These are phyloP conservation scores for Setipinna tenuifilis DNA, from an alignment of 2,797 vertebrate genomes.

Conservation along the genomic window DNA sequence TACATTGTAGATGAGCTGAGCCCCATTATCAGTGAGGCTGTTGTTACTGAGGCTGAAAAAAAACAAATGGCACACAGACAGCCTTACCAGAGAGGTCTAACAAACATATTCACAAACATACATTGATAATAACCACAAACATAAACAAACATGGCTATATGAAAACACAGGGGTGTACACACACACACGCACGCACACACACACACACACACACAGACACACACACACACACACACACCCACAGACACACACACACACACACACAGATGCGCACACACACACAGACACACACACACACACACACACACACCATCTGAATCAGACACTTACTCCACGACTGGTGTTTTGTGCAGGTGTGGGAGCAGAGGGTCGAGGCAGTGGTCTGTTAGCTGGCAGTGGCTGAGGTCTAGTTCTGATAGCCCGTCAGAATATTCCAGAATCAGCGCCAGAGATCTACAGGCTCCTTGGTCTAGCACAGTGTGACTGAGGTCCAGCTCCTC, in stretches of 20 bases:
- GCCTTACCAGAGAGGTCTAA: too few relatives aligned
- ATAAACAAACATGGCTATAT: neutral
- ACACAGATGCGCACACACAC: neutral
- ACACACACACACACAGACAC: slow-evolving; percentile 21
- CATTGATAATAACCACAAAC: neutral
- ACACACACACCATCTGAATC: neutral
- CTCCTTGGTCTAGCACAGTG: slow-evolving; percentile 49
- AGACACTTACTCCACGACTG: slow-evolving; percentile 64
- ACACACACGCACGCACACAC: neutral
- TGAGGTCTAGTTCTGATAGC: slow-evolving; percentile 65
- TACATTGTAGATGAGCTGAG: slow-evolving; percentile 40
- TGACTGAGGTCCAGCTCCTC: slow-evolving; percentile 66
- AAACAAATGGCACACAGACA: too few relatives aligned
- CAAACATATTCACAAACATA: neutral
- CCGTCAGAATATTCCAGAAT: slow-evolving; percentile 63
- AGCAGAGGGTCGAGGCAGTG: slow-evolving; percentile 52
- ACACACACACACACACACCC: too few relatives aligned
- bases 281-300: neutral
- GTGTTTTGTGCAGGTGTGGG: slow-evolving; percentile 62
- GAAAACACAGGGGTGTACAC: neutral
- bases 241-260: too few relatives aligned
- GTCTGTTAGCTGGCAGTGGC: slow-evolving; percentile 64
- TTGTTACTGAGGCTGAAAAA: slow-evolving; percentile 62
- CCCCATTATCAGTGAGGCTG: slow-evolving; percentile 51
- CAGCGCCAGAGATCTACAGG: slow-evolving; percentile 53